Percentiles rank a stretch among this genome's conserved stretches.
phyloP scores from a whole-genome alignment of 2,797 vertebrate genomes.

The Microctenopoma lineatum region DNA sequence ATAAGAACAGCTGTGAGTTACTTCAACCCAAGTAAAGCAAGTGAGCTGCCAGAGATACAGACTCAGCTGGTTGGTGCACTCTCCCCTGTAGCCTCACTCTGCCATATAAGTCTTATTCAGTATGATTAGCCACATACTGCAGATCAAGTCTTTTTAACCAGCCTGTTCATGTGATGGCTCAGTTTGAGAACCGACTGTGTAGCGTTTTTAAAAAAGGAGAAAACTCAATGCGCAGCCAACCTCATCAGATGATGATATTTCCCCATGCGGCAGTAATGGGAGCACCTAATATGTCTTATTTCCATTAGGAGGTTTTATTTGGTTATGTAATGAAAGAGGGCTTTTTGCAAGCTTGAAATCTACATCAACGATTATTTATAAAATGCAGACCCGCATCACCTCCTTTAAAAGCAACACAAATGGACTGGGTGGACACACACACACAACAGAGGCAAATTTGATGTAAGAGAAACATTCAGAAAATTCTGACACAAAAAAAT shows the following conservation, averaged over 20 bases:
- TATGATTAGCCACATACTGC: conserved; percentile 45
- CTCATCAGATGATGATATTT: conserved; percentile 61
- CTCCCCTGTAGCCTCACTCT: conserved; percentile 54
- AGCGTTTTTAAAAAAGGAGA: conserved; percentile 51
- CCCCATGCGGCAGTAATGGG: conserved; percentile 36
- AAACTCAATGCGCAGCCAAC: conserved; percentile 66
- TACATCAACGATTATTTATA: neutral
- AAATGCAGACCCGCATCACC: neutral
- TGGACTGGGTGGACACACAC: conserved; percentile 39
- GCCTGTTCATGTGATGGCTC: conserved; percentile 78
- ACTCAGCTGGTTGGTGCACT: conserved; percentile 64
- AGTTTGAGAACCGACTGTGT: conserved; percentile 55
- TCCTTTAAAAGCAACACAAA: conserved; percentile 11
- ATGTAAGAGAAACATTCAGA: neutral
- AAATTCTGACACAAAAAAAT: neutral
- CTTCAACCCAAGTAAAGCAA: conserved; percentile 68
- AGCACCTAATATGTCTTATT: conserved; percentile 25
- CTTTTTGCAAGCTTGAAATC: conserved; percentile 17
- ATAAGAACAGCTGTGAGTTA: conserved; percentile 79
- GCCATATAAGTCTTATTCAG: conserved; percentile 50
- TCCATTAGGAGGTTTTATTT: conserved; percentile 28
- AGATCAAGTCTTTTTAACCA: conserved; percentile 67
- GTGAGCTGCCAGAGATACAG: conserved; percentile 68
- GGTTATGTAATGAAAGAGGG: conserved; percentile 49
- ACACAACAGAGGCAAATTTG: neutral